Conservation (phyloP, 2,113 vertebrate species). For the Falcunculus frontatus region DNA sequence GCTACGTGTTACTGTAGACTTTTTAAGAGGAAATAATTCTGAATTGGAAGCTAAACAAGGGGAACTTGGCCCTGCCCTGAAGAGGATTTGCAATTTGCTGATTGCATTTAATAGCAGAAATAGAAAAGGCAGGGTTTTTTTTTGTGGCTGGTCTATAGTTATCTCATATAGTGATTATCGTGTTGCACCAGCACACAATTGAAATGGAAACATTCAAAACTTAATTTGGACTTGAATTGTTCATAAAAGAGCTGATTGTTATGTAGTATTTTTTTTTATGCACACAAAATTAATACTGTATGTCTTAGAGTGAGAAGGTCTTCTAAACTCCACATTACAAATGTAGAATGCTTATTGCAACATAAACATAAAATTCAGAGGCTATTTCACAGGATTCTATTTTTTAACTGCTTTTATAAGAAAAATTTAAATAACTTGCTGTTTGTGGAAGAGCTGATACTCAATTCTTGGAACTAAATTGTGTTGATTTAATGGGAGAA, state of each 20-base stretch:
- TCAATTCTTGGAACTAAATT: background rate
- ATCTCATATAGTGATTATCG: slow-evolving; percentile 54
- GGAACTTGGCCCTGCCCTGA: slow-evolving; percentile 25
- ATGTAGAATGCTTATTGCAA: background rate
- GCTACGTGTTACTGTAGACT: background rate
- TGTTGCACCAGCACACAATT: slow-evolving; percentile 55
- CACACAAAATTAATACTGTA: background rate
- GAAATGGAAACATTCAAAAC: background rate
- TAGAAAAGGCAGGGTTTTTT: background rate
- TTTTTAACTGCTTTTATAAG: background rate
- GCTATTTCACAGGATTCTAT: background rate
- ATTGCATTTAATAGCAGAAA: background rate
- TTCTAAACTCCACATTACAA: background rate
- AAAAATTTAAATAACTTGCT: background rate
- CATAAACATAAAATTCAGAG: background rate
- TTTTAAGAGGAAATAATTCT: background rate
- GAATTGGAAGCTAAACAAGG: background rate
- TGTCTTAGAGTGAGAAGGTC: background rate
- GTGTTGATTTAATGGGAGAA: background rate
- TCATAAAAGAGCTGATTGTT: background rate
- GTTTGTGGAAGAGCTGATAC: background rate
- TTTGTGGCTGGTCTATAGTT: background rate
- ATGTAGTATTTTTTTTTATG: background rate
- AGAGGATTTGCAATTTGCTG: background rate
- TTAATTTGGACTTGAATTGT: background rate